Evolutionary conservation across 2,113 vertebrate species (phyloP).

Genomic region (Hyla sarda): DNA sequence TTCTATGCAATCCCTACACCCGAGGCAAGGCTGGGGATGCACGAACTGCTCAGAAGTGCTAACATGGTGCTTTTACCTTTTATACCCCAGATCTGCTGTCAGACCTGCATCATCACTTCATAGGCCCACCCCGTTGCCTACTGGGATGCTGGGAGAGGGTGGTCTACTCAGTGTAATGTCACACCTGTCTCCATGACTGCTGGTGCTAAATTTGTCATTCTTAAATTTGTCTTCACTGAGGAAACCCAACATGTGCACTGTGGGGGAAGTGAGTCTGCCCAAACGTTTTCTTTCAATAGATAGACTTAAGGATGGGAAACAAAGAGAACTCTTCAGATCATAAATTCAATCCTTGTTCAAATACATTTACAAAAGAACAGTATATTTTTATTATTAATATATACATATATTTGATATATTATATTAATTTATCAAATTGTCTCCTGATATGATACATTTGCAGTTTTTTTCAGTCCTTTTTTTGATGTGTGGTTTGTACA

Average conservation of each 20-base stretch:
- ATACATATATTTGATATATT: no score
- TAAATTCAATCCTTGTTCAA: no score
- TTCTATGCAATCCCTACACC: slow-evolving; percentile 98
- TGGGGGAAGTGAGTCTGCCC: slow-evolving; percentile 6
- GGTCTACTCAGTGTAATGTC: slow-evolving; percentile 73
- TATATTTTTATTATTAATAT: no score
- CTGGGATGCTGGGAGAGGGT: slow-evolving; percentile 72
- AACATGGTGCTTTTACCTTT: slow-evolving; percentile 78
- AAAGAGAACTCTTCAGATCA: no score
- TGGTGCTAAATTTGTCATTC: slow-evolving; percentile 74
- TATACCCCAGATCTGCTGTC: slow-evolving; percentile 85
- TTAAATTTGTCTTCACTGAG: slow-evolving; percentile 65
- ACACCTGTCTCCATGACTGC: slow-evolving; percentile 75
- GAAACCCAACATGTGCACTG: slow-evolving; percentile 58
- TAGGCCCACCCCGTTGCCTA: slow-evolving; percentile 77
- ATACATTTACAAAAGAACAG: no score
- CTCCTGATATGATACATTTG: no score
- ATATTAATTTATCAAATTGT: no score
- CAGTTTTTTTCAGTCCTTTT: no score
- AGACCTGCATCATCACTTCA: slow-evolving; percentile 70
- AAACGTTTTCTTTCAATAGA: neutral
- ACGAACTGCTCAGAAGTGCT: slow-evolving; percentile 91
- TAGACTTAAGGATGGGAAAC: neutral
- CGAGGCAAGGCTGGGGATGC: slow-evolving; percentile 99
- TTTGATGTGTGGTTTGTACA: no score